These are phyloP conservation scores for Ophion ventricosus DNA, from an alignment of 2,888 invertebrate species.

Conservation along the genomic window DNA sequence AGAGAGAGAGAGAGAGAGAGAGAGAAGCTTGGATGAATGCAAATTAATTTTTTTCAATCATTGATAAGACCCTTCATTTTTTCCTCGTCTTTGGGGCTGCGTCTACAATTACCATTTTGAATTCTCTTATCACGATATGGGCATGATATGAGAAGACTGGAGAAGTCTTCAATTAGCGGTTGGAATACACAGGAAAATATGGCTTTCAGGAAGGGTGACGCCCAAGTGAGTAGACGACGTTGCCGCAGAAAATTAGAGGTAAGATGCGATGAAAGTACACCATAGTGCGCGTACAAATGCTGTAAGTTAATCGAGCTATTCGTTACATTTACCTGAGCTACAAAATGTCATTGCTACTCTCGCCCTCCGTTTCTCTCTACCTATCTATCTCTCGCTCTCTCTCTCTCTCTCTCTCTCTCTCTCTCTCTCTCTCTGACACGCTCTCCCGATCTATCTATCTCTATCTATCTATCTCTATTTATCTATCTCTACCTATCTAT, in stretches of 20 bases:
- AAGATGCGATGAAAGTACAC: slow-evolving; percentile 67
- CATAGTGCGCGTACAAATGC: slow-evolving; percentile 56
- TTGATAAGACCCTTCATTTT: slow-evolving; percentile 5
- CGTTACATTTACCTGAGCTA: slow-evolving; percentile 38
- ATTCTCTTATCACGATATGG: too few relatives aligned
- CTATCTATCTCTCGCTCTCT: not conserved
- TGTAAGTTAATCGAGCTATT: slow-evolving; percentile 61
- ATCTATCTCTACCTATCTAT: too few relatives aligned
- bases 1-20: slow-evolving; percentile 18
- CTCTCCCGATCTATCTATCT: too few relatives aligned
- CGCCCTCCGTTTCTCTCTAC: not conserved
- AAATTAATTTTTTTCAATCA: slow-evolving; percentile 56
- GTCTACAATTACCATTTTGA: slow-evolving; percentile 15
- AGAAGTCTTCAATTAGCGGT: slow-evolving; percentile 52
- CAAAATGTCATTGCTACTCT: slow-evolving; percentile 45
- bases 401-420: not conserved
- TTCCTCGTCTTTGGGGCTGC: not conserved
- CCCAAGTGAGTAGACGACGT: slow-evolving; percentile 50
- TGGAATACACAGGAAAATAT: slow-evolving; percentile 48
- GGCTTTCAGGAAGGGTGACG: slow-evolving; percentile 45
- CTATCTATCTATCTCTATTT: too few relatives aligned
- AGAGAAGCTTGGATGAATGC: slow-evolving; percentile 36
- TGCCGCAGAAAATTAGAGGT: slow-evolving; percentile 76
- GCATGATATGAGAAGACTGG: slow-evolving; percentile 15
- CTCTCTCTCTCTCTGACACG: not conserved